phyloP scores from a whole-genome alignment of 2,888 invertebrate genomes.

The Trisateles emortualis region DNA sequence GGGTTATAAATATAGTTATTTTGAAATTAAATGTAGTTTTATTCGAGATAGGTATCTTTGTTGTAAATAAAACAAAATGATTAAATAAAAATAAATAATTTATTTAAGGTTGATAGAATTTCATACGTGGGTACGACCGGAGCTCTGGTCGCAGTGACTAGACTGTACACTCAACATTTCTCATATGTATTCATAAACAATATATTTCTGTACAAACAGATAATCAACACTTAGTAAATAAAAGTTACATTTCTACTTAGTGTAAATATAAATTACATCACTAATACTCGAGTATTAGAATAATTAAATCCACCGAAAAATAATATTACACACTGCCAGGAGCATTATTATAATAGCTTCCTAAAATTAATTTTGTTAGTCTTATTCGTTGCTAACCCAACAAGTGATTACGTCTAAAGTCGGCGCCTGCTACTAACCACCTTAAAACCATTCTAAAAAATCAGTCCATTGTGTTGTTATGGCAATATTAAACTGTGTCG shows the following conservation, averaged over 20 bases:
- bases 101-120: conserved; percentile 79
- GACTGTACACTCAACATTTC: conserved; percentile 85
- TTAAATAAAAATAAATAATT: conserved; percentile 85
- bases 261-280: conserved; percentile 80
- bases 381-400: conserved; percentile 75
- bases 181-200: conserved; percentile 79
- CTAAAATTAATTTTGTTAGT: conserved; percentile 82
- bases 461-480: conserved; percentile 51
- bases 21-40: conserved; percentile 63
- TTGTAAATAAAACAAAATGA: conserved; percentile 57
- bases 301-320: conserved; percentile 83
- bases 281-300: conserved; percentile 87
- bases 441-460: conserved; percentile 49
- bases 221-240: conserved; percentile 83
- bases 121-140: conserved; percentile 74
- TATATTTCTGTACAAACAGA: conserved; percentile 83
- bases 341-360: conserved; percentile 74
- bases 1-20: conserved; percentile 85
- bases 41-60: background rate
- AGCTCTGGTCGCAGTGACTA: conserved; percentile 84
- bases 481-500: conserved; percentile 29
- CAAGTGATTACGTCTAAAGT: conserved; percentile 60
- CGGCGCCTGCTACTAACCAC: conserved; percentile 66
- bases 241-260: conserved; percentile 83
- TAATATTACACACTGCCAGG: conserved; percentile 80